Evolutionary conservation across 2,797 vertebrate species (phyloP).

Genomic region (Esox lucius): DNA sequence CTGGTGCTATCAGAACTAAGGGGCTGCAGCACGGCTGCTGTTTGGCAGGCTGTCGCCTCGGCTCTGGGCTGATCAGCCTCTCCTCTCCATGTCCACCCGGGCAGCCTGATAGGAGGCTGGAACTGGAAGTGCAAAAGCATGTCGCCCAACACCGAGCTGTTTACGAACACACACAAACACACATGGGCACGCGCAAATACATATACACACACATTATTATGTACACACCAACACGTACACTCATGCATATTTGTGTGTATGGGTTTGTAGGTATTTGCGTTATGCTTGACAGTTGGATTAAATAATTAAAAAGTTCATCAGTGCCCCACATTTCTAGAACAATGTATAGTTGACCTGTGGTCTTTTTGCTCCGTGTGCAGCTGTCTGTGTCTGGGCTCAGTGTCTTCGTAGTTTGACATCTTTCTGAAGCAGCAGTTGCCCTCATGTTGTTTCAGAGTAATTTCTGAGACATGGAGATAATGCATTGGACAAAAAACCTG

Average conservation of each 20-base stretch:
- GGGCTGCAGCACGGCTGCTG: conserved; percentile 32
- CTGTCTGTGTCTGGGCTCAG: not conserved
- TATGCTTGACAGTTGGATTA: conserved; percentile 17
- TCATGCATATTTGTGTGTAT: conserved; percentile 33
- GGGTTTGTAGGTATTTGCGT: conserved; percentile 33
- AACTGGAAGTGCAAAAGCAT: conserved; percentile 97
- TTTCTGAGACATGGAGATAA: not conserved
- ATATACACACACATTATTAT: conserved; percentile 57
- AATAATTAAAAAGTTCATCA: not conserved
- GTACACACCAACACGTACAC: conserved; percentile 63
- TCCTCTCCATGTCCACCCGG: conserved; percentile 66
- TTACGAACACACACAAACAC: conserved; percentile 80
- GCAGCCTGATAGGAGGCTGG: conserved; percentile 47
- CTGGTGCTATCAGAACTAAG: conserved; percentile 32
- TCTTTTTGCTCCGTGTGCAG: not conserved
- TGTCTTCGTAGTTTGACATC: not conserved
- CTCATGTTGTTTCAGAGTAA: not conserved
- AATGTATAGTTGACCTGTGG: not conserved
- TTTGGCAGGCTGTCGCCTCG: conserved; percentile 83
- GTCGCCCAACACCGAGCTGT: conserved; percentile 93
- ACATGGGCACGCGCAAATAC: conserved; percentile 69
- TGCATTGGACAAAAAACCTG: not conserved
- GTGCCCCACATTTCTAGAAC: not conserved
- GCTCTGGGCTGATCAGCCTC: conserved; percentile 90
- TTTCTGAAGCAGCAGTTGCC: not conserved